Conservation (phyloP, 2,797 vertebrate genomes). For the Malurus splendens region DNA sequence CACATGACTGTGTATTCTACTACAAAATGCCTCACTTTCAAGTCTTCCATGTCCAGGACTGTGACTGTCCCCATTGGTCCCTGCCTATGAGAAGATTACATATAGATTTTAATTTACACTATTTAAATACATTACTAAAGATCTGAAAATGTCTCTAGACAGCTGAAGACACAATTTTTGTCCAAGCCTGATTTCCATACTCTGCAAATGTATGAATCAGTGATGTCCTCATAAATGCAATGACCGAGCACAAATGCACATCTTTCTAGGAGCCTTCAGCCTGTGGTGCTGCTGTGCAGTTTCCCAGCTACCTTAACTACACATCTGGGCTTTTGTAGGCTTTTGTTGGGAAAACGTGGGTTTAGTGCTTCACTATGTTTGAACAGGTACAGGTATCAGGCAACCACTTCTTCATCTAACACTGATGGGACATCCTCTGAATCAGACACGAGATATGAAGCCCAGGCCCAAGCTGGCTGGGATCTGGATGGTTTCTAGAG, state of each 20-base stretch:
- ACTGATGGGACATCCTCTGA: neutral
- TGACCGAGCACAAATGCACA: neutral
- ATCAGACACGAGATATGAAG: conserved; percentile 91
- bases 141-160: conserved; percentile 59
- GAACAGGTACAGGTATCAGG: conserved; percentile 20
- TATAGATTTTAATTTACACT: conserved; percentile 40
- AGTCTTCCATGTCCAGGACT: conserved; percentile 10
- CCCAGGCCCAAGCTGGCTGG: conserved; percentile 88
- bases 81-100: conserved; percentile 28
- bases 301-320: conserved; percentile 42
- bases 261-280: conserved; percentile 7
- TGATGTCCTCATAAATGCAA: conserved; percentile 1
- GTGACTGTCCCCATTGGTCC: conserved; percentile 25
- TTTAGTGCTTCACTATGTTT: conserved; percentile 41
- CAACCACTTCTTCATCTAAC: neutral
- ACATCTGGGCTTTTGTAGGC: conserved; percentile 1
- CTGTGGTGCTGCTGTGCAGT: neutral
- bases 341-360: conserved; percentile 32
- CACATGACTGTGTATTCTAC: conserved; percentile 27
- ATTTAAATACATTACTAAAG: conserved; percentile 60
- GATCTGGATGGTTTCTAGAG: conserved; percentile 96
- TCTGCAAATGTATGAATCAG: neutral
- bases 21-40: conserved; percentile 35
- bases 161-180: conserved; percentile 37
- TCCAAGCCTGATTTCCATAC: neutral